A percentile compares a stretch with the other conserved stretches of the same genome.
phyloP scores from a whole-genome alignment of 2,797 vertebrate species.

The Pseudochirops cupreus region DNA sequence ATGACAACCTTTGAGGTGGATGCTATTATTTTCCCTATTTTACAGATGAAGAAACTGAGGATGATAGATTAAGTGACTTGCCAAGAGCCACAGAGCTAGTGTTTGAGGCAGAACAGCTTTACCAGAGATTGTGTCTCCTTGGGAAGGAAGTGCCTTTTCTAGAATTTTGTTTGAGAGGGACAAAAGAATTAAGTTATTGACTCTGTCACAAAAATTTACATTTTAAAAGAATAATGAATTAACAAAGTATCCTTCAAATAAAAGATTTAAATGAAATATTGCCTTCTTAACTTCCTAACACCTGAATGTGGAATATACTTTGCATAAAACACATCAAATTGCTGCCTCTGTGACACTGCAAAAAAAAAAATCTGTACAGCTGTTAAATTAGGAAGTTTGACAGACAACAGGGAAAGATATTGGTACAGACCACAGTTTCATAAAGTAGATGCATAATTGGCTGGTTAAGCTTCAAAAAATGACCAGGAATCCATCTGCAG shows the following conservation, averaged over 20 bases:
- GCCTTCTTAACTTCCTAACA: conserved; percentile 15
- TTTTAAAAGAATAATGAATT: conserved; percentile 41
- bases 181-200: not conserved
- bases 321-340: not conserved
- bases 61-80: not conserved
- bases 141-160: not conserved
- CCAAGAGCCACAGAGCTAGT: not conserved
- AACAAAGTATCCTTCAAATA: not conserved
- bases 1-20: not conserved
- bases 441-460: not conserved
- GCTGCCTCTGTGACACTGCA: not conserved
- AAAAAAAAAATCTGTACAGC: not conserved
- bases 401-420: not conserved
- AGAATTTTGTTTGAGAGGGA: not conserved
- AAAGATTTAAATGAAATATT: not conserved
- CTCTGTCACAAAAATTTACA: conserved; percentile 25
- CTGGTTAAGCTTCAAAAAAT: not conserved
- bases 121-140: not conserved
- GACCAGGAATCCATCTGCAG: not conserved
- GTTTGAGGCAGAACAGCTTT: not conserved
- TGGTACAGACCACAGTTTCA: not conserved
- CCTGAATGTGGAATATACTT: not conserved
- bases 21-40: not conserved
- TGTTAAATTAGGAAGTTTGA: conserved; percentile 1
- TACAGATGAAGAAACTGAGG: not conserved